A percentile compares a stretch with the other conserved stretches of the same genome.
Conservation (phyloP, 2,888 invertebrate genomes). For the Luffia ferchaultella region DNA sequence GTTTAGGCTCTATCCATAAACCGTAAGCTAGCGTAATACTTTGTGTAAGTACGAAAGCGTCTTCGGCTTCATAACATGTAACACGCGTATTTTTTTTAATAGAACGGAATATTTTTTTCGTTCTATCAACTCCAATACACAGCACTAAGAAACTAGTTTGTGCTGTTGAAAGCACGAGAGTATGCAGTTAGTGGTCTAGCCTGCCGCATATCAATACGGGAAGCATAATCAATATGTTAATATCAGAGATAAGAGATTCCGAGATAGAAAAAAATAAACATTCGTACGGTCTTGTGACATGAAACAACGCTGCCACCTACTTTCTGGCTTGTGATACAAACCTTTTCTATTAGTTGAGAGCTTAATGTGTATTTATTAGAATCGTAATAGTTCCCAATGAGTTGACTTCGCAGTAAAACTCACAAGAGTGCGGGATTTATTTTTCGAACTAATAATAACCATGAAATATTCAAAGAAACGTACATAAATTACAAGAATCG, state of each 20-base stretch:
- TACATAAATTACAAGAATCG: no score
- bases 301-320: neutral
- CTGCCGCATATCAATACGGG: conserved; percentile 50
- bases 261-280: neutral
- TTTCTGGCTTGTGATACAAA: neutral
- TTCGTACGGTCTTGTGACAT: neutral
- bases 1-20: neutral
- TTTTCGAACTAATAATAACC: no score
- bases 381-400: neutral
- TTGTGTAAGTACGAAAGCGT: no score
- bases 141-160: conserved; percentile 26
- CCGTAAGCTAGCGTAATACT: no score
- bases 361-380: neutral
- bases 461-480: no score
- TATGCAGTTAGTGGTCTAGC: conserved; percentile 22
- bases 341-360: neutral
- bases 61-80: no score
- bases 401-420: no score
- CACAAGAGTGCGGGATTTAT: no score
- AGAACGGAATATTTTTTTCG: no score
- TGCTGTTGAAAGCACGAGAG: conserved; percentile 21
- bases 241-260: conserved; percentile 56
- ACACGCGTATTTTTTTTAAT: no score
- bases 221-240: conserved; percentile 60
- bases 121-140: neutral